Percentiles rank a stretch among this genome's conserved stretches.
Conservation (phyloP, 2,888 invertebrate genomes). For the Maniola hyperantus region DNA sequence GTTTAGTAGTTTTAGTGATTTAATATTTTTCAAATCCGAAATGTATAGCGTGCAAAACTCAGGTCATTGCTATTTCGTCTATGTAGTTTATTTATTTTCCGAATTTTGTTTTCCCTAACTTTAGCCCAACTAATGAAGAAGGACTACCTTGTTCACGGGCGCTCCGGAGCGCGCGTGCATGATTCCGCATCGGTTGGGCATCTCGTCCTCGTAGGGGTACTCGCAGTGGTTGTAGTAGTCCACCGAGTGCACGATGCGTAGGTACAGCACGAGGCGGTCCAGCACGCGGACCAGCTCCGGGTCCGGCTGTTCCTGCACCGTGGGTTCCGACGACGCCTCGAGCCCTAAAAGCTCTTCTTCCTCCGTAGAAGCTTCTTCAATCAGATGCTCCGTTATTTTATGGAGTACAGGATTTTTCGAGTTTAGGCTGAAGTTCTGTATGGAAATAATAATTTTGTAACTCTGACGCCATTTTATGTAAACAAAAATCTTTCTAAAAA, state of each 20-base stretch:
- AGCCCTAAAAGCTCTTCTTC: constrained; percentile 96
- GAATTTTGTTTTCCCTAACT: too few relatives aligned
- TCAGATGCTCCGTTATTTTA: constrained; percentile 98
- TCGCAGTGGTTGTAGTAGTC: constrained; percentile 99
- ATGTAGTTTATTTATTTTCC: too few relatives aligned
- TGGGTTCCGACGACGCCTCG: constrained; percentile 62
- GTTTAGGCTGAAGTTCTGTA: constrained; percentile 85
- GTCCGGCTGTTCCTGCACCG: constrained; percentile 58
- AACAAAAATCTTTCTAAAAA: too few relatives aligned
- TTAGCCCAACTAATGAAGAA: too few relatives aligned
- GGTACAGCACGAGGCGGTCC: constrained; percentile 93
- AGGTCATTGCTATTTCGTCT: too few relatives aligned
- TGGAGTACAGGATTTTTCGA: constrained; percentile 96
- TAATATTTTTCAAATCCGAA: too few relatives aligned
- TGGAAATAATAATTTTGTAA: not conserved
- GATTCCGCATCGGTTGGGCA: constrained; percentile 99
- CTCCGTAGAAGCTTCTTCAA: constrained; percentile 99
- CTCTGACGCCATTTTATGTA: too few relatives aligned
- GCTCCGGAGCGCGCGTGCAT: constrained; percentile 97
- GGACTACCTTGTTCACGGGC: constrained; percentile 87
- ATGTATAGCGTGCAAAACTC: too few relatives aligned
- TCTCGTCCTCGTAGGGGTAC: constrained; percentile 99
- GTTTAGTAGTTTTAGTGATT: too few relatives aligned
- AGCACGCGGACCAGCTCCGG: constrained; percentile 84
- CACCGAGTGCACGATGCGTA: constrained; percentile 98